Evolutionary conservation across 2,113 vertebrate species (phyloP).

Genomic region (Galemys pyrenaicus): DNA sequence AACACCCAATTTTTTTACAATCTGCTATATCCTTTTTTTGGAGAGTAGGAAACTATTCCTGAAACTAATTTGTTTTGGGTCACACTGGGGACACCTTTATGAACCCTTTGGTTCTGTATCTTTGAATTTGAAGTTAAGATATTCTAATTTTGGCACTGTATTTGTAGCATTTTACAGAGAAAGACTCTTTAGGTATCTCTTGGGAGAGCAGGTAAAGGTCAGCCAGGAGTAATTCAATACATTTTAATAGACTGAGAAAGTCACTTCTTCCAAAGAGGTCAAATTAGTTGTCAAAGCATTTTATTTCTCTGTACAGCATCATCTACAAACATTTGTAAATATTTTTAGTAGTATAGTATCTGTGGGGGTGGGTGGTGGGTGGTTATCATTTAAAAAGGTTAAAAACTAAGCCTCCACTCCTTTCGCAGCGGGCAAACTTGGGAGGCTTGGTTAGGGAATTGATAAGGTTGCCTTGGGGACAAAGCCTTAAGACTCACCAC

Average conservation of each 20-base stretch:
- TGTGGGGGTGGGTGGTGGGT: too few relatives aligned
- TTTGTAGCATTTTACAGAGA: conserved; percentile 2
- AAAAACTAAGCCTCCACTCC: too few relatives aligned
- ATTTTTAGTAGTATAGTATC: neutral
- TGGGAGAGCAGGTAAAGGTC: neutral
- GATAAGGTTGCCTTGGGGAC: too few relatives aligned
- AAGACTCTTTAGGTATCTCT: neutral
- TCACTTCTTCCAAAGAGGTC: neutral
- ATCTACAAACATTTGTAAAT: neutral
- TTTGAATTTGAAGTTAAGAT: neutral
- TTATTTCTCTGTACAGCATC: neutral
- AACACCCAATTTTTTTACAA: neutral
- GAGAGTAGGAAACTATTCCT: neutral
- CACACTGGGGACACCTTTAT: neutral
- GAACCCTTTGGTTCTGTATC: neutral
- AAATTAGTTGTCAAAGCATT: neutral
- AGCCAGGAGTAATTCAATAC: neutral
- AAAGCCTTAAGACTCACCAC: too few relatives aligned
- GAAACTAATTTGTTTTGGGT: neutral
- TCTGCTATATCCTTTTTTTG: neutral
- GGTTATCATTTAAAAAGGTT: too few relatives aligned
- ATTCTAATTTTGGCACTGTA: conserved; percentile 32
- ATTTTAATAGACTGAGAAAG: neutral
- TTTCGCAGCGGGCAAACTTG: too few relatives aligned
- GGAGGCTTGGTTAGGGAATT: too few relatives aligned